Evolutionary conservation across 2,797 vertebrate species (phyloP).

Genomic region (Mico argentatus): DNA sequence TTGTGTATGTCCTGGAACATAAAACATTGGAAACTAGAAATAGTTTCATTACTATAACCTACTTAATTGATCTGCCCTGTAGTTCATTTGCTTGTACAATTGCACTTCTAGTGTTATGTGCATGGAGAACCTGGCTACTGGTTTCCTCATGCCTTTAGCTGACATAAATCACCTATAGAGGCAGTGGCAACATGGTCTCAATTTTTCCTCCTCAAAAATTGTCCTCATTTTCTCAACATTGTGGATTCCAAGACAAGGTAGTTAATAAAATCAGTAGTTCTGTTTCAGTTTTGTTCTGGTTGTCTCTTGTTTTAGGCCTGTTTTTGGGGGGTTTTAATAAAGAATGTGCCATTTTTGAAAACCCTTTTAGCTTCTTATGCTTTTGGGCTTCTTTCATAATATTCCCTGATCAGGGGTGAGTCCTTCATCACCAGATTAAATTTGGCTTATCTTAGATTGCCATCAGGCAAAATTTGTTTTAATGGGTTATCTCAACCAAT

Average conservation of each 20-base stretch:
- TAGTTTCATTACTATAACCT: not conserved
- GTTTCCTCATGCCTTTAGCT: not conserved
- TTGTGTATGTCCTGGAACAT: not conserved
- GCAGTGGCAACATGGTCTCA: not conserved
- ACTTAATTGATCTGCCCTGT: not conserved
- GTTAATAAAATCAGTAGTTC: not conserved
- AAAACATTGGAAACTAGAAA: not conserved
- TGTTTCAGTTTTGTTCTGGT: constrained; percentile 11
- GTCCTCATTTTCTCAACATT: not conserved
- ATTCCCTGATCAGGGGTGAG: not conserved
- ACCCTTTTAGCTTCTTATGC: not conserved
- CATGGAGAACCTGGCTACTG: not conserved
- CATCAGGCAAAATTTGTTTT: not conserved
- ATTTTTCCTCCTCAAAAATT: not conserved
- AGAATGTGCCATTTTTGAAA: not conserved
- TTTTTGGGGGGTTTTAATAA: not conserved
- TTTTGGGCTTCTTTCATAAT: not conserved
- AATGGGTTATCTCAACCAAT: not conserved
- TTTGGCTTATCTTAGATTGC: not conserved
- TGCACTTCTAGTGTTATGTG: not conserved
- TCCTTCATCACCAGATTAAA: not conserved
- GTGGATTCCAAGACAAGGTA: constrained; percentile 3
- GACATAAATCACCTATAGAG: not conserved
- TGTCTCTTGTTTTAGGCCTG: not conserved
- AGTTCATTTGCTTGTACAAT: not conserved